Base-by-base conservation (phyloP, 2,888 invertebrate species). In the Orthonychiurus folsomi region DNA sequence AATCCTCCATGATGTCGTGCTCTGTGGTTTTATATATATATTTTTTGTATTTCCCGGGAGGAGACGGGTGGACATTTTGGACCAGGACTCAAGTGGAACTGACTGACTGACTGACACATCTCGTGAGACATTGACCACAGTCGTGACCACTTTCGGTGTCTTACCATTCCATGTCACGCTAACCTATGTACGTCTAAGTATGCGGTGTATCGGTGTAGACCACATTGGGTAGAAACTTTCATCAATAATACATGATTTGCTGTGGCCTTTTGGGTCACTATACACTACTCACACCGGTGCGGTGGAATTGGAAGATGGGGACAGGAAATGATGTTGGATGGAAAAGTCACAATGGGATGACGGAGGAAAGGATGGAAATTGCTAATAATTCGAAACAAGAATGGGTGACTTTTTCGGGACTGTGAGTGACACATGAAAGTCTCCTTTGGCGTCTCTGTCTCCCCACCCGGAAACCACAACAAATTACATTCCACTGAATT, bases 401-500 rank as follows among this genome's bases (percentile, higher is more conserved):
- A 56, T 56, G 50, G 50, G 47, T 59, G 37, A 25, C 23, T 56
- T 26, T 26, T 56, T 55, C 55, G 55, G 56, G 3, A 26, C 26
- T 28, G 59, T 59, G 62, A 63, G 67, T 67, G 67, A 65, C 65
- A 67, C 63, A 63, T 55, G 63, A 57, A 60, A 64, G 57, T 61
- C 60, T 37, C 9, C 37, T 15, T 37, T 37, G 47, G 54, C 26
- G 52, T 58, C 62, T 59, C 47, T 53, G 60, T 24, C 20, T 56
- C 55, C 60, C 50, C 37, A 20, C 37, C 61, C 65, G 67, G 68
- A 66, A 66, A 68, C 66, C 65, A 63, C 66, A 68, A 66, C 68
- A 68, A 68, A 68, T 68, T 68, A 66, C 66, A 63, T 68, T 68
- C 65, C 67, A 67, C 65, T 63, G 62, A 65, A 67, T 63, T 60